Evolutionary conservation across 2,113 vertebrate species (phyloP), one percentile per base, ranked within the genome.

Genomic region (Sinosuthora webbiana): DNA sequence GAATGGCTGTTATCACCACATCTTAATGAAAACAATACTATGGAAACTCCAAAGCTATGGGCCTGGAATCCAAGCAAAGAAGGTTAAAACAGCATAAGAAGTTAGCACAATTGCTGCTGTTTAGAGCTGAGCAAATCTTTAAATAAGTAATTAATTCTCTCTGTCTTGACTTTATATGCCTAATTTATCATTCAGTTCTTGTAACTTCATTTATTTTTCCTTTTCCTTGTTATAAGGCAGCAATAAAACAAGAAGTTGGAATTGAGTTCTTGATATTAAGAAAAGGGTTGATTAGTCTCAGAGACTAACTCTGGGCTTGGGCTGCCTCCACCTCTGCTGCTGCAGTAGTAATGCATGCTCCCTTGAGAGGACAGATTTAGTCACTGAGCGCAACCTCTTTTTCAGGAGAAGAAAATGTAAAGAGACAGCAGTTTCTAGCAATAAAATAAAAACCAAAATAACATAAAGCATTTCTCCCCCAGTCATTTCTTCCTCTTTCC

Each of bases 321-420:
- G 64, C 82, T 92, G 92, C 68, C 56, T 95, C 85, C 56, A 74
- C 83, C 67, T 92, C 85, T 70, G 59, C 90, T 64, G 96, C 92
- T 94, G 85, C 85, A 64, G 71, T 83, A 92, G 79, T 93, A 95
- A 94, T 60, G 83, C 28, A 1, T 59, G 41, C 79, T 96, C 94
- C 92, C 92, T 80, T 44, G 95, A 74, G 95, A 94, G 56, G 92
- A 94, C 83, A 90, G 83, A 97, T 95, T 90, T 95, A 96, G 90
- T 89, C 79, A 92, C 75, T 86, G 79, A 90, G 64, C 1, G 0
- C 79, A 93, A 86, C 49, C 76, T 90, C 71, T 92, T 95, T 90
- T 88, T 59, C 94, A 83, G 74, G 59, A 95, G 85, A 97, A 93
- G 93, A 92, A 96, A 97, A 96, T 95, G 88, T 93, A 95, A 95